These are phyloP conservation scores for Trichogramma pretiosum DNA, from an alignment of 1,140 invertebrate genomes.

Conservation along the genomic window DNA sequence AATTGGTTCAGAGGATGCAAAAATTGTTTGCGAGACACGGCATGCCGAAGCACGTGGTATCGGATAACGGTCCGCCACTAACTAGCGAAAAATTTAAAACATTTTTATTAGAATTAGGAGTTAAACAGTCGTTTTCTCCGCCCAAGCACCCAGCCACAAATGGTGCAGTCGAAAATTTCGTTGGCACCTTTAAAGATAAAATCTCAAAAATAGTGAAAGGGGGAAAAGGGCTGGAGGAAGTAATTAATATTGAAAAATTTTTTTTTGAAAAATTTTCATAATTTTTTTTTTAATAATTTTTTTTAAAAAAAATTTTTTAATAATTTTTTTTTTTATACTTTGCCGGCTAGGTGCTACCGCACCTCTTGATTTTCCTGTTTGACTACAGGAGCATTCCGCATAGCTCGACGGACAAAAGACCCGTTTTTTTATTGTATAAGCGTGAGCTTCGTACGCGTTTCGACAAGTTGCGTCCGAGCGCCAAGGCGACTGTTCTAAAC, in stretches of 20 bases:
- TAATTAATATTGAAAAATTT: background rate
- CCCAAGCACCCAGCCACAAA: background rate
- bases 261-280: too few relatives aligned
- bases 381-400: background rate
- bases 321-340: too few relatives aligned
- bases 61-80: background rate
- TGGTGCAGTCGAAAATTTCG: background rate
- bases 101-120: background rate
- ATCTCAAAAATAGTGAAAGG: background rate
- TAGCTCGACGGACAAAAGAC: background rate
- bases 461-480: background rate
- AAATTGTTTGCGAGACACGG: background rate
- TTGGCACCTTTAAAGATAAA: background rate
- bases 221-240: background rate
- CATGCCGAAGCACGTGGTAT: background rate
- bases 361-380: background rate
- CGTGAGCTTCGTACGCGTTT: background rate
- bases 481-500: background rate
- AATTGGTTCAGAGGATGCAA: background rate
- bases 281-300: too few relatives aligned
- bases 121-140: background rate
- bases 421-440: background rate
- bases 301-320: too few relatives aligned
- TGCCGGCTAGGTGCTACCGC: too few relatives aligned
- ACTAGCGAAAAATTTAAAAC: background rate